Percentiles rank a stretch among this genome's conserved stretches.
These are phyloP conservation scores for Cybosia mesomella DNA, from an alignment of 2,888 invertebrate species.

Conservation along the genomic window DNA sequence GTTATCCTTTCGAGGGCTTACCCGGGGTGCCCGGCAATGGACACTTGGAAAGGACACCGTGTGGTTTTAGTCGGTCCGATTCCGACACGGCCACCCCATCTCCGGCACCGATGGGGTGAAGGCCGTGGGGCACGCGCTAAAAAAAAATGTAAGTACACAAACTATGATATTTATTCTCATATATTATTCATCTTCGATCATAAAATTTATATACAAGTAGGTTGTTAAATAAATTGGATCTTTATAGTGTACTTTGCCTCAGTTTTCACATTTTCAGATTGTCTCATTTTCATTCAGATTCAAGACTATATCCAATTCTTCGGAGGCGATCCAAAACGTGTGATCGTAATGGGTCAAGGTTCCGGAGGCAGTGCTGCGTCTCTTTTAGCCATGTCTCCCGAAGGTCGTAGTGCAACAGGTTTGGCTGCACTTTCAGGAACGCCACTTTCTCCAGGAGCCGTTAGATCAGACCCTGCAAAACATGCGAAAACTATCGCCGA, in stretches of 20 bases:
- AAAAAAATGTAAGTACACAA: too few species aligned
- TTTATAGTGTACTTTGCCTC: background rate
- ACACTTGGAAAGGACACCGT: too few species aligned
- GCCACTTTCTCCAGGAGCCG: constrained; percentile 90
- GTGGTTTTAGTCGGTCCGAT: too few species aligned
- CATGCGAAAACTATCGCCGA: constrained; percentile 88
- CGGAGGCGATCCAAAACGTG: constrained; percentile 91
- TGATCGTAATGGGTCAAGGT: constrained; percentile 93
- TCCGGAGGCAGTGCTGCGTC: constrained; percentile 92
- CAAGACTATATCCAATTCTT: constrained; percentile 91
- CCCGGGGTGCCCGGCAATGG: too few species aligned
- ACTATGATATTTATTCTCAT: too few species aligned
- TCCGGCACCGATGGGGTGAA: too few species aligned
- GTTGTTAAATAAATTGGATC: background rate
- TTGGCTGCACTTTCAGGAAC: constrained; percentile 92
- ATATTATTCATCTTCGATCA: background rate
- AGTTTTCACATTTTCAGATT: background rate
- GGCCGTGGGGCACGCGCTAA: too few species aligned
- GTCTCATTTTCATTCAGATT: constrained; percentile 61
- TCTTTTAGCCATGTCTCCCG: constrained; percentile 89
- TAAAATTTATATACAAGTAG: too few species aligned
- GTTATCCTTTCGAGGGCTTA: too few species aligned
- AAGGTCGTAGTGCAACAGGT: constrained; percentile 88
- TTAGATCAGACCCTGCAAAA: constrained; percentile 88
- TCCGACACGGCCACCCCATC: too few species aligned